Conservation (phyloP, 2,113 vertebrate genomes). For the Centropus unirufus region DNA sequence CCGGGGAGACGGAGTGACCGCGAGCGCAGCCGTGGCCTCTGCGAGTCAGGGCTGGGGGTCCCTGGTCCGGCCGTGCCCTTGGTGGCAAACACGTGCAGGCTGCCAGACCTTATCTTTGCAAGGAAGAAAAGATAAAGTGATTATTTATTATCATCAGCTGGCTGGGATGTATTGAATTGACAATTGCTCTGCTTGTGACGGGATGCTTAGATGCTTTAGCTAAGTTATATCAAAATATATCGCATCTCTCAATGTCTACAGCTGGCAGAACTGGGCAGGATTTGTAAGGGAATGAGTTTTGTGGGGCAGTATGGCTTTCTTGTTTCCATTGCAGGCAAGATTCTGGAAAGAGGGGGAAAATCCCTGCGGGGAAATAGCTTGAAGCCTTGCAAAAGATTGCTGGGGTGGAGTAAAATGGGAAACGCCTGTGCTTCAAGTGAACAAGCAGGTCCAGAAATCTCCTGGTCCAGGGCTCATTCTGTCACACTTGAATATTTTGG, state of each 20-base stretch:
- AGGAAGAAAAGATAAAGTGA: not conserved
- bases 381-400: not conserved
- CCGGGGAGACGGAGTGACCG: not conserved
- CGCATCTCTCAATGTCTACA: not conserved
- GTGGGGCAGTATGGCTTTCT: too few relatives aligned
- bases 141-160: not conserved
- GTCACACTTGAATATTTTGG: not conserved
- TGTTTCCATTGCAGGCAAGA: not conserved
- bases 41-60: not conserved
- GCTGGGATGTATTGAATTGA: not conserved
- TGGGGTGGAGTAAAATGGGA: not conserved
- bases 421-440: not conserved
- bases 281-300: accelerated
- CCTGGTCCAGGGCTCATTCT: not conserved
- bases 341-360: not conserved
- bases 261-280: not conserved
- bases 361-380: not conserved
- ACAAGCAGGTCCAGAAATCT: not conserved
- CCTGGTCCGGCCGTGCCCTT: not conserved
- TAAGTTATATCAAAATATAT: not conserved
- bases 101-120: not conserved
- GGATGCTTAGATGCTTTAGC: not conserved
- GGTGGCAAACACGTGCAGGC: not conserved
- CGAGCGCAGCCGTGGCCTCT: not conserved
- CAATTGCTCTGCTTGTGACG: accelerated